Evolutionary conservation across 2,888 invertebrate species (phyloP).

Genomic region (Tridacna crocea): DNA sequence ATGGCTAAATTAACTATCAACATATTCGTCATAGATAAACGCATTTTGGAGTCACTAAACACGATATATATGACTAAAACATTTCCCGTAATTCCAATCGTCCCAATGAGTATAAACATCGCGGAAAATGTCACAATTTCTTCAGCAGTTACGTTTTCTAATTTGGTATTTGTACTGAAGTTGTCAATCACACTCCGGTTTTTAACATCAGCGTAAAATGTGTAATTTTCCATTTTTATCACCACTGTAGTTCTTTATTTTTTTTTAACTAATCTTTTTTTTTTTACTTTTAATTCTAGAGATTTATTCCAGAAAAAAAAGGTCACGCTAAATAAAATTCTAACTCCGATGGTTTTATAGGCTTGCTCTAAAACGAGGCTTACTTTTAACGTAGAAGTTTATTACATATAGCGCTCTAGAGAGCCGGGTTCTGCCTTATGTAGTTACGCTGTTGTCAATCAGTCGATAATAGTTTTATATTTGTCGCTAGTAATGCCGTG

Average conservation of each 20-base stretch:
- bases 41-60: slow-evolving; percentile 80
- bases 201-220: slow-evolving; percentile 18
- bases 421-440: too few relatives aligned
- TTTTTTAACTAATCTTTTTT: slow-evolving; percentile 1
- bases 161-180: slow-evolving; percentile 17
- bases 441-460: too few relatives aligned
- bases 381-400: too few relatives aligned
- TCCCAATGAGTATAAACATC: slow-evolving; percentile 80
- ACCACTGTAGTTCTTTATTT: neutral
- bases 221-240: slow-evolving; percentile 5
- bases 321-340: too few relatives aligned
- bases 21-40: slow-evolving; percentile 82
- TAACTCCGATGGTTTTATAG: too few relatives aligned
- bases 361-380: too few relatives aligned
- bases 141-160: slow-evolving; percentile 83
- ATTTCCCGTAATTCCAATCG: slow-evolving; percentile 83
- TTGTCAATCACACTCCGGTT: slow-evolving; percentile 20
- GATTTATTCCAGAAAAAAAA: too few relatives aligned
- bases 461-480: too few relatives aligned
- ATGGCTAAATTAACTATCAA: slow-evolving; percentile 83
- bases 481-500: too few relatives aligned
- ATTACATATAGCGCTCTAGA: too few relatives aligned
- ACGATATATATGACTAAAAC: slow-evolving; percentile 82
- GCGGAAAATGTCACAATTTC: slow-evolving; percentile 78
- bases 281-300: neutral